Percentiles rank a stretch among this genome's conserved stretches.
Conservation (phyloP, 2,888 invertebrate genomes). For the Ormyrus nitidulus region DNA sequence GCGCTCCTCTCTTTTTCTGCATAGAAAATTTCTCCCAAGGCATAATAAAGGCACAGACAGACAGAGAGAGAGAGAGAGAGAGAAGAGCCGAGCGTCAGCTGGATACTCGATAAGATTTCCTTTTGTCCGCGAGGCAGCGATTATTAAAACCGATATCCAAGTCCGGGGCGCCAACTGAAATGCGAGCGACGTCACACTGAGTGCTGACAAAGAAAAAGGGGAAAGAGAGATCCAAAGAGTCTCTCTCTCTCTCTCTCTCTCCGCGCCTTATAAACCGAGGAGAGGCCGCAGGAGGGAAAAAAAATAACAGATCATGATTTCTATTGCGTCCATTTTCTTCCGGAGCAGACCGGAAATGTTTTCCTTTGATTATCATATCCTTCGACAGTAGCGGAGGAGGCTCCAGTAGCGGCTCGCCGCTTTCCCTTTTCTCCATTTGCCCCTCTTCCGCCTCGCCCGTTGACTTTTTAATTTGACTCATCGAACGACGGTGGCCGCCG, state of each 20-base stretch:
- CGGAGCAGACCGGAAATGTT: background rate
- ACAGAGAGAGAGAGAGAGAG: no score
- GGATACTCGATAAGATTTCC: constrained; percentile 53
- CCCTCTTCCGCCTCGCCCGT: no score
- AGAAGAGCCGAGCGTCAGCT: background rate
- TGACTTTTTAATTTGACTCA: constrained; percentile 33
- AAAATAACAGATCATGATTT: background rate
- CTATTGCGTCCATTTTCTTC: background rate
- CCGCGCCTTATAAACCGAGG: background rate
- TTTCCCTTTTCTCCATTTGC: no score
- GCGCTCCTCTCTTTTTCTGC: background rate
- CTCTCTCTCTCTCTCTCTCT: no score
- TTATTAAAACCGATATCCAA: constrained; percentile 50
- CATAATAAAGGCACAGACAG: constrained; percentile 29
- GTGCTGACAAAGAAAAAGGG: no score
- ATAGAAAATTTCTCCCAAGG: constrained; percentile 16
- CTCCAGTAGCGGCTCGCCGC: no score
- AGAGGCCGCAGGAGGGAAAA: background rate
- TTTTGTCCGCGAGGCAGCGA: constrained; percentile 39
- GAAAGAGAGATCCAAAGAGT: no score
- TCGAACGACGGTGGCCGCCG: background rate
- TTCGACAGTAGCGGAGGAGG: background rate
- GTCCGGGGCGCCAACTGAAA: constrained; percentile 15
- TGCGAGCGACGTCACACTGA: background rate
- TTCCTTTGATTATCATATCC: constrained; percentile 38